Percentiles rank a stretch among this genome's conserved stretches.
phyloP scores from a whole-genome alignment of 2,113 vertebrate species.

The Dromiciops gliroides region DNA sequence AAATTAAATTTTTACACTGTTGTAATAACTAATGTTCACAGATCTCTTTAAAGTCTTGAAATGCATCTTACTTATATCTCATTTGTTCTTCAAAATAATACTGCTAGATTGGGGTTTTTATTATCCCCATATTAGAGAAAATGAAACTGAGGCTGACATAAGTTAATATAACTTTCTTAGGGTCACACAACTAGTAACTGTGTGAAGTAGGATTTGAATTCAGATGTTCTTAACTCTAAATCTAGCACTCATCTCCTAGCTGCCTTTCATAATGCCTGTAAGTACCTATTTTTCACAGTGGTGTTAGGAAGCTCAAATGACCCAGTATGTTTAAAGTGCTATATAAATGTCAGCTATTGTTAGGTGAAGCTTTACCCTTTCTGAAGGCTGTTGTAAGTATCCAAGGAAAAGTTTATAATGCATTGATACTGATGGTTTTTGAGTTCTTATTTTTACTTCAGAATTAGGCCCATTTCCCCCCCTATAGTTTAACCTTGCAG shows the following conservation, averaged over 20 bases:
- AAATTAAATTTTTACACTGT: neutral
- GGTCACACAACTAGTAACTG: neutral
- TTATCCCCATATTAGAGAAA: neutral
- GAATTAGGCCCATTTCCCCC: conserved; percentile 1
- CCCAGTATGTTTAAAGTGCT: neutral
- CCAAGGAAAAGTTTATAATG: conserved; percentile 10
- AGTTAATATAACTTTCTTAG: neutral
- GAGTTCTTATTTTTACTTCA: neutral
- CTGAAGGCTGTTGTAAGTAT: conserved; percentile 33
- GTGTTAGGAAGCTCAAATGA: neutral
- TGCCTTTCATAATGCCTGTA: neutral
- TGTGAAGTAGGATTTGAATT: neutral
- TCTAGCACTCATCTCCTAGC: neutral
- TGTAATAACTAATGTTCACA: neutral
- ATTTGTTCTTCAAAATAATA: neutral
- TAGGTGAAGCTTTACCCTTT: conserved; percentile 54
- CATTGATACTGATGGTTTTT: neutral
- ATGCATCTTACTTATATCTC: neutral
- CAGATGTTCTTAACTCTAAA: neutral
- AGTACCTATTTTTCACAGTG: neutral
- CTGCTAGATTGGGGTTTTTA: neutral
- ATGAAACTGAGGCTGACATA: neutral
- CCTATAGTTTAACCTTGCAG: conserved; percentile 36
- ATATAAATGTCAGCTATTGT: conserved; percentile 8
- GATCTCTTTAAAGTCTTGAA: neutral